These are phyloP conservation scores for Sciurus carolinensis DNA, from an alignment of 2,797 vertebrate genomes.

Conservation along the genomic window DNA sequence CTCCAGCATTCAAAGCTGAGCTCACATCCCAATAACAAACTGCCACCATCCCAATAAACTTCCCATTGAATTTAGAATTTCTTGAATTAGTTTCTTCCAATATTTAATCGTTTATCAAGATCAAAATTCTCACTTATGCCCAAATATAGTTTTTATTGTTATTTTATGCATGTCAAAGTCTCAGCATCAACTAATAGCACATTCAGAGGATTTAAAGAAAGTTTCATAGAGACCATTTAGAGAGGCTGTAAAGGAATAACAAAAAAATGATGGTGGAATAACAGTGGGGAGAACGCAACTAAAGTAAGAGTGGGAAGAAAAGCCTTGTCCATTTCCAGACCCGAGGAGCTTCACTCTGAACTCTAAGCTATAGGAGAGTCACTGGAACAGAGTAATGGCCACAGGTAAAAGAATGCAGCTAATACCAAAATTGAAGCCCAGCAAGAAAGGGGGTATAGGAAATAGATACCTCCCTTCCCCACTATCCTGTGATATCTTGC, in stretches of 20 bases:
- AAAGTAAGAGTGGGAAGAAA: not conserved
- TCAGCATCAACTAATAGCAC: not conserved
- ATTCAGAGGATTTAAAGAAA: constrained; percentile 1
- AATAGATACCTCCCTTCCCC: not conserved
- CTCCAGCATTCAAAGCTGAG: not conserved
- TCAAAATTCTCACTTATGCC: not conserved
- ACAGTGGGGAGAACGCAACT: not conserved
- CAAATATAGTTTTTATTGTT: constrained; percentile 19
- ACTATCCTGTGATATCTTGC: not conserved
- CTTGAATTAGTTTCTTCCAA: not conserved
- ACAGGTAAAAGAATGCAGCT: not conserved
- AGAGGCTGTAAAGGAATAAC: not conserved
- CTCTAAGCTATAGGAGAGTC: not conserved
- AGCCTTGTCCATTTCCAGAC: not conserved
- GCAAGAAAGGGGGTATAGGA: not conserved
- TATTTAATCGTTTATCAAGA: not conserved
- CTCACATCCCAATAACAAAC: not conserved
- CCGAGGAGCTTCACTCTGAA: not conserved
- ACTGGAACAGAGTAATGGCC: too few species aligned
- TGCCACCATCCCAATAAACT: not conserved
- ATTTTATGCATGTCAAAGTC: not conserved
- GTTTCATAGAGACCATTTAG: not conserved
- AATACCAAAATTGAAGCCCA: not conserved
- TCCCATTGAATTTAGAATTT: not conserved
- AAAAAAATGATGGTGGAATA: not conserved